A percentile compares a stretch with the other conserved stretches of the same genome.
Conservation (phyloP, 2,113 vertebrate species). For the Brachyhypopomus occidentalis region DNA sequence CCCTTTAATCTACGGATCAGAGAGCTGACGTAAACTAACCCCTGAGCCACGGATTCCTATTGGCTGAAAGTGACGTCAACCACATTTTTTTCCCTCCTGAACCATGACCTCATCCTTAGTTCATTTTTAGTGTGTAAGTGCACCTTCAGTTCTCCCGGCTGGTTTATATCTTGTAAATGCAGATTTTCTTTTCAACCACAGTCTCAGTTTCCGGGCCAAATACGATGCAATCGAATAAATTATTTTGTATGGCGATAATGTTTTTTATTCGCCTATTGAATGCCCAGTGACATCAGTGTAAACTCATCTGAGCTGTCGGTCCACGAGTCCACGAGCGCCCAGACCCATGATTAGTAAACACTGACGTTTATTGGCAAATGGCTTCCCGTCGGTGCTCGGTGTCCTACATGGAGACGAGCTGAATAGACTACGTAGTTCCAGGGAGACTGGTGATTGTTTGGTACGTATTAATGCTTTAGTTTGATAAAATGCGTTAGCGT, state of each 20-base stretch:
- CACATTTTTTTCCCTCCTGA: slow-evolving; percentile 63
- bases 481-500: no score
- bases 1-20: slow-evolving; percentile 75
- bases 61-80: slow-evolving; percentile 91
- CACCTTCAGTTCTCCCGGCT: slow-evolving; percentile 63
- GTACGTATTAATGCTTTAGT: background rate
- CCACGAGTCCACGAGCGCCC: slow-evolving; percentile 23
- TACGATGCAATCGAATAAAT: background rate
- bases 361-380: slow-evolving; percentile 54
- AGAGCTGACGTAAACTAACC: slow-evolving; percentile 81
- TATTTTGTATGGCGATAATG: no score
- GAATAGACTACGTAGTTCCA: slow-evolving; percentile 40
- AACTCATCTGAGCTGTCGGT: slow-evolving; percentile 15
- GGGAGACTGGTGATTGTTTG: slow-evolving; percentile 67
- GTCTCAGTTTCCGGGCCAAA: slow-evolving; percentile 10
- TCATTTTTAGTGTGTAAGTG: slow-evolving; percentile 81
- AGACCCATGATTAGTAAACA: slow-evolving; percentile 63
- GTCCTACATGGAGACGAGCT: slow-evolving; percentile 60
- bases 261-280: slow-evolving; percentile 19
- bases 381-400: slow-evolving; percentile 39
- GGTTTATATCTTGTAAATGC: no score
- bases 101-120: slow-evolving; percentile 89
- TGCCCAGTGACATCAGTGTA: slow-evolving; percentile 37
- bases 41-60: slow-evolving; percentile 78
- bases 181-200: background rate